phyloP scores from a whole-genome alignment of 2,113 vertebrate species.

The Megaleporinus macrocephalus region DNA sequence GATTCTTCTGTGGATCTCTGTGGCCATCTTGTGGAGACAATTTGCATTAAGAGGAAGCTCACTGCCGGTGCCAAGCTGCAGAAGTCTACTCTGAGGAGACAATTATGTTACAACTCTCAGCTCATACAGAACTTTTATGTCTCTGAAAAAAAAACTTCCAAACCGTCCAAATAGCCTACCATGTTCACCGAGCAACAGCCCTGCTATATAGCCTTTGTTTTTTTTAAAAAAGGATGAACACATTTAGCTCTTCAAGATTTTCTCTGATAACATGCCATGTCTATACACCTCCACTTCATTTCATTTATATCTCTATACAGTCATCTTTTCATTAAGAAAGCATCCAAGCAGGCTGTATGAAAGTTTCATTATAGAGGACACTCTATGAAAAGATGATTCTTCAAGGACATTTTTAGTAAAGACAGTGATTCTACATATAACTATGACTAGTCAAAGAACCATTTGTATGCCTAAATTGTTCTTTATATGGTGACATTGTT shows the following conservation, averaged over 20 bases:
- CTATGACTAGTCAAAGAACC: too few species aligned
- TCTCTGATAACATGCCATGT: too few species aligned
- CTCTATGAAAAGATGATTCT: too few species aligned
- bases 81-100: background rate
- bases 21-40: conserved; percentile 72
- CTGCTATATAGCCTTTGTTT: background rate
- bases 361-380: too few species aligned
- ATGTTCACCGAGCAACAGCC: background rate
- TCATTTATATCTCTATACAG: too few species aligned
- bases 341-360: too few species aligned
- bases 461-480: too few species aligned
- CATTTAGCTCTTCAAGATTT: background rate
- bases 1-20: conserved; percentile 59
- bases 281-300: too few species aligned
- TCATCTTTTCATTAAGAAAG: too few species aligned
- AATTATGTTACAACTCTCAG: background rate
- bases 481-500: too few species aligned
- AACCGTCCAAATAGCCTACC: background rate
- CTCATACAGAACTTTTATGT: background rate
- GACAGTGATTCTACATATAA: too few species aligned
- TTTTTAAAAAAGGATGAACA: background rate
- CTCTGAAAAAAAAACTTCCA: background rate
- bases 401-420: too few species aligned
- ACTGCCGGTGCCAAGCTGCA: background rate
- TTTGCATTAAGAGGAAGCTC: conserved; percentile 13